Conservation (phyloP, 1,140 invertebrate species). For the Propsilocerus akamusi region DNA sequence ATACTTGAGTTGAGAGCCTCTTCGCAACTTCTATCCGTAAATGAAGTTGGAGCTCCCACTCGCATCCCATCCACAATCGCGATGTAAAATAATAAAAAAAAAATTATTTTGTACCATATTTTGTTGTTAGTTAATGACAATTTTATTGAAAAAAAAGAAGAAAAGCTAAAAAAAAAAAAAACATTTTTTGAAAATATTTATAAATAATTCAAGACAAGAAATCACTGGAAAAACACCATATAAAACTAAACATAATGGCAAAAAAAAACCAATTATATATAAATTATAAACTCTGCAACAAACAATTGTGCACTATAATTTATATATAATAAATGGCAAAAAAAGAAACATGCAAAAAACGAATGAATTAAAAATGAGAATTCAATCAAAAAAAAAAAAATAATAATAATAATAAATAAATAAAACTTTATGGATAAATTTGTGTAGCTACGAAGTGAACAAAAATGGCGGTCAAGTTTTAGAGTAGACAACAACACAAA, state of each 20-base stretch:
- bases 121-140: conserved; percentile 1
- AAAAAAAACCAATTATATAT: background rate
- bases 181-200: conserved; percentile 1
- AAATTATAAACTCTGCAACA: background rate
- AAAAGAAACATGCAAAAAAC: background rate
- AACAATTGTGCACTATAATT: background rate
- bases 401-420: no score
- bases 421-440: no score
- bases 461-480: no score
- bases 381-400: background rate
- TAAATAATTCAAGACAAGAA: background rate
- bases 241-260: background rate
- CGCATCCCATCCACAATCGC: no score
- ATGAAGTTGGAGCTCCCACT: no score
- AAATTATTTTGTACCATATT: conserved; percentile 1
- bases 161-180: background rate
- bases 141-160: background rate
- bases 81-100: background rate
- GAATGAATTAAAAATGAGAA: background rate
- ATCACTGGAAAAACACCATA: conserved; percentile 3
- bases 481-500: no score
- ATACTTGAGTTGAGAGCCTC: no score
- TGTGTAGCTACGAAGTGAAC: no score
- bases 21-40: no score
- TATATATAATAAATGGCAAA: background rate